phyloP scores from a whole-genome alignment of 92 coral and sea anemone genomes.

The Montipora capitata region DNA sequence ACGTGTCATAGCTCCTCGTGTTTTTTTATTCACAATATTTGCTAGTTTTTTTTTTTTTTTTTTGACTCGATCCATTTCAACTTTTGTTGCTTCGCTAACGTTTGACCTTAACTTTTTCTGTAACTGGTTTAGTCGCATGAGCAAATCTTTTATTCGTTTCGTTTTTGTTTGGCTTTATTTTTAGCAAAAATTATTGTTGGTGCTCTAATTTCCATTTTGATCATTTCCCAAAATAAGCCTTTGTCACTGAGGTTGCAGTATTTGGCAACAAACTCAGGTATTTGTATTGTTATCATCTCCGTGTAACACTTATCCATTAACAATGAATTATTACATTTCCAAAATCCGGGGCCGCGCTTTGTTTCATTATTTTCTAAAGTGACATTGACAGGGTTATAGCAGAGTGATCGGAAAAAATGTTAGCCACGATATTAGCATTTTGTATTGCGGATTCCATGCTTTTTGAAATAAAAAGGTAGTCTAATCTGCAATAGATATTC shows the following conservation, averaged over 20 bases:
- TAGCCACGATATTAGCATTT: not conserved
- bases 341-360: not conserved
- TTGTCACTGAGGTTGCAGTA: not conserved
- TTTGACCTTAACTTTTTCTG: no score
- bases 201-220: slow-evolving; percentile 1
- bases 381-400: not conserved
- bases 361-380: not conserved
- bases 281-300: not conserved
- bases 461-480: not conserved
- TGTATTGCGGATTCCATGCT: not conserved
- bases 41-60: not conserved
- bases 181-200: not conserved
- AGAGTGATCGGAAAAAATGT: not conserved
- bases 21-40: not conserved
- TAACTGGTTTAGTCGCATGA: not conserved
- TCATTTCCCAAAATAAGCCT: not conserved
- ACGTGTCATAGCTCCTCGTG: no score
- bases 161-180: not conserved
- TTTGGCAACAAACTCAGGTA: not conserved
- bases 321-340: not conserved
- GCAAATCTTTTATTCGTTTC: not conserved
- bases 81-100: no score
- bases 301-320: not conserved
- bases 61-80: not conserved
- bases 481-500: slow-evolving; percentile 3